Evolutionary conservation across 2,113 vertebrate genomes (phyloP), one percentile per base, ranked within the genome.

Genomic region (Nansenia antarctica): DNA sequence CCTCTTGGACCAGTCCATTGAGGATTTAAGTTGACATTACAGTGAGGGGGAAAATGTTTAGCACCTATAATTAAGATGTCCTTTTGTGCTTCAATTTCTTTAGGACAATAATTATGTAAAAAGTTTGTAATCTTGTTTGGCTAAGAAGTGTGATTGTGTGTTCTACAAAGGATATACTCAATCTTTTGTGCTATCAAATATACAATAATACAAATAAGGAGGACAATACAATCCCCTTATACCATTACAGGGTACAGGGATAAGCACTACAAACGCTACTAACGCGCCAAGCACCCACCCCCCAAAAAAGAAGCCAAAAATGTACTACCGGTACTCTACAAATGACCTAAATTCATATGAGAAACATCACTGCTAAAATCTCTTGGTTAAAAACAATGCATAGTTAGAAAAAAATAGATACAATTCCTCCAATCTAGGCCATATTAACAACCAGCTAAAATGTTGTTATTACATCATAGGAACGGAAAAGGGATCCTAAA

Each of bases 41-140:
- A 88, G 76, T 85, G 82, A 88, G 30, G 24, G 73, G 55, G 34
- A 86, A 74, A 87, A 88, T 67, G 65, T 83, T 72, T 90, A 90
- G 89, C 89, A 92, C 91, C 90, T 79, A 77, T 73, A 87, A 83
- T 84, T 63, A 79, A 72, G 67, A 80, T 62, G 80, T 79, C 79
- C 54, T 70, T 67, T 90, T 93, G 91, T 92, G 92, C 92, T 91
- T 91, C 77, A 74, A 47, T 81, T 72, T 84, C 62, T 78, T 80
- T 78, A 82, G 72, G 79, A 80, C 78, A 82, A 63, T 83, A 67
- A 78, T 88, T 72, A 68, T 63, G 24, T 65, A 68, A 69, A 71
- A 87, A 80, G 79, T 84, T 77, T 79, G 75, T 90, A 90, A 92
- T 92, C 89, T 90, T 91, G 82, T 90, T 90, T 88, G 89, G 91